Evolutionary conservation across 2,888 invertebrate genomes (phyloP), one percentile per base, ranked within the genome.

Genomic region (Macaria liturata): DNA sequence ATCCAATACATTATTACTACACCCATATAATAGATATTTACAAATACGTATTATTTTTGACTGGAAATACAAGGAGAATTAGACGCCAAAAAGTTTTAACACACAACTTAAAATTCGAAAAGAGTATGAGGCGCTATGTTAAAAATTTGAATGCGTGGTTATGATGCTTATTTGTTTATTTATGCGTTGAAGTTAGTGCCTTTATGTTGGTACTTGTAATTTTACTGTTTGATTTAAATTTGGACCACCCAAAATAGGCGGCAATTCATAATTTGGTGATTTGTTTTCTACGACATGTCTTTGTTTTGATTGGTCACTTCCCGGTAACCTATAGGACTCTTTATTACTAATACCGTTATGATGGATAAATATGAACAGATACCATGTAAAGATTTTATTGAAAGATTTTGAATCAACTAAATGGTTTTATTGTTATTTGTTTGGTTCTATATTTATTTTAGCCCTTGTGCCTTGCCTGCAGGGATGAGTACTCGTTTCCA

Each of bases 71-170:
- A 20, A 20, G 20, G 20, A 20, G 20, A 20, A 20, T 20, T 20
- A 20, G 20, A 1, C 1, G 20, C 20, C 20, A 20, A 20, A 20
- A 20, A 20, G 20, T 6, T 37, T 7, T 67, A 73, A 76, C 74
- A 71, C 57, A 67, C 62, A 63, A 61, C 70, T 71, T 78, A 67
- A 69, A 75, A 83, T 82, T 80, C 78, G 68, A 70, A 62, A 67
- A 53, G 62, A 65, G 72, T 68, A 57, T 63, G 58, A 57, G 65
- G 68, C 76, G 71, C 69, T 70, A 70, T 72, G 68, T 68, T 61
- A 61, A 67, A 74, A 74, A 71, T 46, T 56, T 73, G 71, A 48
- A 51, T 50, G 42, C 40, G 55, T 54, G 60, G 59, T 62, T 47
- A 57, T 60, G 65, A 37, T 61, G 20, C 20, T 20, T 20, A 20